phyloP scores from a whole-genome alignment of 2,113 vertebrate genomes.

The Chascanopsetta lugubris region DNA sequence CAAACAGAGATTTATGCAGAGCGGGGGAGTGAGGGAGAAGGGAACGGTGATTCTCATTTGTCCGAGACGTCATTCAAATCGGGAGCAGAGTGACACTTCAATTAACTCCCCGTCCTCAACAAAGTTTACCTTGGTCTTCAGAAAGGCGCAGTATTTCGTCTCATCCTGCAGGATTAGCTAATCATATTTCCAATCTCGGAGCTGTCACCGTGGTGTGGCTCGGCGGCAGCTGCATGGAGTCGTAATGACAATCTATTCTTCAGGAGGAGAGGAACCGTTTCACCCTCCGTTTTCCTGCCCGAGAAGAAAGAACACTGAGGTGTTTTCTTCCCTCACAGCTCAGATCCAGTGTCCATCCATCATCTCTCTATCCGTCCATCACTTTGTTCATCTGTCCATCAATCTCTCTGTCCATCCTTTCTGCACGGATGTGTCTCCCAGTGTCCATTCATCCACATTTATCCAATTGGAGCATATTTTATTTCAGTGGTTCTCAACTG shows the following conservation, averaged over 20 bases:
- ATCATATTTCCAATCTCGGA: slow-evolving; percentile 77
- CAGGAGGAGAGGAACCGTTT: slow-evolving; percentile 32
- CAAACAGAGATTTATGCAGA: slow-evolving; percentile 72
- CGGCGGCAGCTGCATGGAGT: slow-evolving; percentile 52
- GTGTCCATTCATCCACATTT: too few species aligned
- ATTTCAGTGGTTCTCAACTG: too few species aligned
- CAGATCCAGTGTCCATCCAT: not conserved
- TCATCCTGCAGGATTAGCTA: slow-evolving; percentile 74
- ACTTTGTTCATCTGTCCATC: not conserved
- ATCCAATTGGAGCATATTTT: too few species aligned
- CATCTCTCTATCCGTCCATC: not conserved
- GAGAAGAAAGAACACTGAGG: slow-evolving; percentile 17
- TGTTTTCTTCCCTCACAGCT: slow-evolving; percentile 4
- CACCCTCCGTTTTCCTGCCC: slow-evolving; percentile 27
- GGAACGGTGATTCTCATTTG: slow-evolving; percentile 69
- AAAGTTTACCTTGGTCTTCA: slow-evolving; percentile 74
- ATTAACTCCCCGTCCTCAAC: slow-evolving; percentile 74
- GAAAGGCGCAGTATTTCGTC: slow-evolving; percentile 61
- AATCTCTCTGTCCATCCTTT: slow-evolving; percentile 13
- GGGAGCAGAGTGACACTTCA: slow-evolving; percentile 76
- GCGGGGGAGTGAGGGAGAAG: slow-evolving; percentile 41
- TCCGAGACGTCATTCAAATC: slow-evolving; percentile 73
- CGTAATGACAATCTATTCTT: slow-evolving; percentile 64
- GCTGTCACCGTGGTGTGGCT: slow-evolving; percentile 65
- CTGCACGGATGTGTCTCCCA: too few species aligned